A percentile compares a stretch with the other conserved stretches of the same genome.
These are phyloP conservation scores for Coleophora flavipennella DNA, from an alignment of 2,888 invertebrate species.

Conservation along the genomic window DNA sequence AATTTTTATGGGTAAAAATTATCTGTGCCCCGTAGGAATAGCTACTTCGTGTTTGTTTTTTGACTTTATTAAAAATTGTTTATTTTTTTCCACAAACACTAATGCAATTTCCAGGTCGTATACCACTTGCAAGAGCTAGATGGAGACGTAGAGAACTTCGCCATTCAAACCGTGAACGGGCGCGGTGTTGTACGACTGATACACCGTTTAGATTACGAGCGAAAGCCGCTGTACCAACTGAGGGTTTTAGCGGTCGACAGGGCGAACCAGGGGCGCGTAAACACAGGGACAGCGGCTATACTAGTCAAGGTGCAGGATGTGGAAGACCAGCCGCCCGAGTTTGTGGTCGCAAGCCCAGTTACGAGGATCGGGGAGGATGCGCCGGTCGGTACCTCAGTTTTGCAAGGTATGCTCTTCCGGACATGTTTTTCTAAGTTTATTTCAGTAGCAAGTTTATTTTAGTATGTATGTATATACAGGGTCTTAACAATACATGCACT, in stretches of 20 bases:
- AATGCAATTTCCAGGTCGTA: conserved; percentile 71
- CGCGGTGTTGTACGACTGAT: conserved; percentile 86
- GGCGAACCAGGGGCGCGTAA: conserved; percentile 85
- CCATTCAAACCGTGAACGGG: conserved; percentile 86
- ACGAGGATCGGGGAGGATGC: conserved; percentile 90
- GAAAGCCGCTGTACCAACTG: conserved; percentile 88
- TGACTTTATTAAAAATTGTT: too few relatives aligned
- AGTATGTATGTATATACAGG: too few relatives aligned
- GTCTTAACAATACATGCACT: too few relatives aligned
- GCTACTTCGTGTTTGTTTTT: too few relatives aligned
- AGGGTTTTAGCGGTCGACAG: conserved; percentile 87
- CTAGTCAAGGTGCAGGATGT: conserved; percentile 88
- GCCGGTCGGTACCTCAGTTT: conserved; percentile 83
- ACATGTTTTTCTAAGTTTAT: too few relatives aligned
- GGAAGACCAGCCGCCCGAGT: conserved; percentile 94
- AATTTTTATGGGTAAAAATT: too few relatives aligned
- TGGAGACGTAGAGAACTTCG: conserved; percentile 82
- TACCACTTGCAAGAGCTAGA: conserved; percentile 89
- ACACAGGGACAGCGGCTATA: conserved; percentile 91
- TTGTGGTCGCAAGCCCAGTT: conserved; percentile 89
- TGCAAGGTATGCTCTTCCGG: conserved; percentile 76
- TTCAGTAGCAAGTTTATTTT: too few relatives aligned
- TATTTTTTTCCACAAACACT: not conserved
- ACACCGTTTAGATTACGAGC: conserved; percentile 87
- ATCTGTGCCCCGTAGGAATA: too few relatives aligned